Evolutionary conservation across 1,140 invertebrate species (phyloP).

Genomic region (Diploscapter pachys): DNA sequence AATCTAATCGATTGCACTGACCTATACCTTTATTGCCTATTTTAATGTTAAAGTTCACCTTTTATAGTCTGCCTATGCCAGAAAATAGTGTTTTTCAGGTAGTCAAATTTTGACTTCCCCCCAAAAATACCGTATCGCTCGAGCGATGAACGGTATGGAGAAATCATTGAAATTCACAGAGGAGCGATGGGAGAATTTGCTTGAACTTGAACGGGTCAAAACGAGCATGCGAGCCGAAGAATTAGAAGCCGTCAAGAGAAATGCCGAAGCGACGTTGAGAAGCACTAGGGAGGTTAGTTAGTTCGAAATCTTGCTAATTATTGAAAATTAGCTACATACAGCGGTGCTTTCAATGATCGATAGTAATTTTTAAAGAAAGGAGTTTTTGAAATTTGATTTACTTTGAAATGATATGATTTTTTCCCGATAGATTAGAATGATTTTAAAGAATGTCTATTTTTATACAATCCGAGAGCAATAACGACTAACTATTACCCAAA

Average conservation of each 20-base stretch:
- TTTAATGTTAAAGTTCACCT: neutral
- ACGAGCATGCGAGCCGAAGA: constrained; percentile 8
- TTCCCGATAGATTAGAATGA: too few species aligned
- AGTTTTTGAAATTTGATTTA: too few species aligned
- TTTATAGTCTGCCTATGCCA: neutral
- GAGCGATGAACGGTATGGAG: constrained; percentile 18
- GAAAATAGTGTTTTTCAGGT: constrained; percentile 7
- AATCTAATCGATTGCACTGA: neutral
- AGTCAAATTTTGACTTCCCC: constrained; percentile 9
- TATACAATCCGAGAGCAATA: too few species aligned
- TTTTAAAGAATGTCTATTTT: too few species aligned
- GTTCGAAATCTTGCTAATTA: neutral
- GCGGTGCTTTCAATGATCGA: neutral
- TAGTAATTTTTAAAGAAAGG: too few species aligned
- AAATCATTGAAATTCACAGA: constrained; percentile 15
- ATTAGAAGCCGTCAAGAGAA: neutral
- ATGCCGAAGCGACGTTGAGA: neutral
- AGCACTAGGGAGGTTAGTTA: neutral
- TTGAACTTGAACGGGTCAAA: neutral
- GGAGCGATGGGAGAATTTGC: neutral
- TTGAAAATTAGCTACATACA: neutral
- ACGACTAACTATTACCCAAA: too few species aligned
- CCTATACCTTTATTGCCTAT: neutral
- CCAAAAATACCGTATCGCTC: neutral
- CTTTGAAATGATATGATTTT: too few species aligned